Percentiles rank a stretch among this genome's conserved stretches.
Evolutionary conservation across 2,888 invertebrate genomes (phyloP).

Genomic region (Drosophila imparisetae): DNA sequence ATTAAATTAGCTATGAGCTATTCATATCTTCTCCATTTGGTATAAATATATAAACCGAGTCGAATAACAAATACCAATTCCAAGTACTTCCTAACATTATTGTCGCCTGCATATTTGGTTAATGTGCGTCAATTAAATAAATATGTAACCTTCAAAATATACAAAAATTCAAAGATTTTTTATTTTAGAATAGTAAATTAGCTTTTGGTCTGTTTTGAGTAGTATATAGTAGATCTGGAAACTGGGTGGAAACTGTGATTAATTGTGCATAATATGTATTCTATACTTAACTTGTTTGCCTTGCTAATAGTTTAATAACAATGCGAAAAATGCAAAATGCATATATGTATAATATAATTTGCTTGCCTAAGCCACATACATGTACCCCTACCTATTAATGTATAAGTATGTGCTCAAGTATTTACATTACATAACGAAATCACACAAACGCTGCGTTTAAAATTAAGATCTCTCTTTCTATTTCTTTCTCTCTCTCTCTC

Average conservation of each 20-base stretch:
- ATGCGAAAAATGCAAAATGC: conserved; percentile 61
- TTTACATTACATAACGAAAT: conserved; percentile 71
- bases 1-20: conserved; percentile 49
- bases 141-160: conserved; percentile 42
- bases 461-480: conserved; percentile 55
- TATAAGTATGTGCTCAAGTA: conserved; percentile 34
- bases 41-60: conserved; percentile 52
- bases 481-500: not conserved
- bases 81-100: conserved; percentile 64
- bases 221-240: conserved; percentile 4
- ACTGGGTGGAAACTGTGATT: conserved; percentile 21
- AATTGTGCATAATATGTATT: conserved; percentile 36
- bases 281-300: conserved; percentile 27
- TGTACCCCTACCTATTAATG: conserved; percentile 7
- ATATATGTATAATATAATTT: conserved; percentile 27
- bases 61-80: conserved; percentile 65
- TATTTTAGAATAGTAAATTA: conserved; percentile 13
- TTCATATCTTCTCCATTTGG: conserved; percentile 35
- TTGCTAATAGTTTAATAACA: conserved; percentile 43
- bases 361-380: conserved; percentile 22
- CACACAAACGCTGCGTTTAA: conserved; percentile 75
- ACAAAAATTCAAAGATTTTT: conserved; percentile 19
- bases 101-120: conserved; percentile 64
- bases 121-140: conserved; percentile 38
- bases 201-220: conserved; percentile 19